Percentiles rank a stretch among this genome's conserved stretches.
Conservation (phyloP, 2,113 vertebrate species). For the Sander lucioperca region DNA sequence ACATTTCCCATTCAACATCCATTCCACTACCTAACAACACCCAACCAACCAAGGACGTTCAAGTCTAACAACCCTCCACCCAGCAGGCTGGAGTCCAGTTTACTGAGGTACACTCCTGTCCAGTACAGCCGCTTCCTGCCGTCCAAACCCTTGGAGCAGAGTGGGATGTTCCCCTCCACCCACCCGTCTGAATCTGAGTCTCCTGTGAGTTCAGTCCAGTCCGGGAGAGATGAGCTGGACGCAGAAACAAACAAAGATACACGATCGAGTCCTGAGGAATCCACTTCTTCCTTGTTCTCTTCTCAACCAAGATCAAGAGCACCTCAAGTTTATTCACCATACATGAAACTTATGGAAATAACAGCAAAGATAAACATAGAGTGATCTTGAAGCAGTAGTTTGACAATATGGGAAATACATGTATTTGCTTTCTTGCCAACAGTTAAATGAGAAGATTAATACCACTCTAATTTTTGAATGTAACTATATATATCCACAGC, state of each 20-base stretch:
- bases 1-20: conserved; percentile 23
- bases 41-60: conserved; percentile 48
- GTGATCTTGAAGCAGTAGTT: neutral
- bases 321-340: conserved; percentile 85
- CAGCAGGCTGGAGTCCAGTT: conserved; percentile 81
- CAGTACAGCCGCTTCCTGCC: conserved; percentile 80
- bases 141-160: conserved; percentile 26
- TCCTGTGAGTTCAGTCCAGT: conserved; percentile 27
- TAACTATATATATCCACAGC: neutral
- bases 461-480: neutral
- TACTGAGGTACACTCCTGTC: conserved; percentile 79
- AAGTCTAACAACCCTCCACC: conserved; percentile 55
- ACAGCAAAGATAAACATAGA: conserved; percentile 80
- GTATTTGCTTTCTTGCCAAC: neutral
- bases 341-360: conserved; percentile 91
- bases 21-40: conserved; percentile 29
- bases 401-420: neutral
- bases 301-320: conserved; percentile 47
- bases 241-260: conserved; percentile 20
- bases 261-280: conserved; percentile 31
- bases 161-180: conserved; percentile 23
- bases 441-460: neutral
- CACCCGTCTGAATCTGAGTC: conserved; percentile 22
- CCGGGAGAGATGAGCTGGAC: conserved; percentile 55
- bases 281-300: conserved; percentile 20